phyloP scores from a whole-genome alignment of 2,888 invertebrate genomes.

The Torymus aiolomorphi region DNA sequence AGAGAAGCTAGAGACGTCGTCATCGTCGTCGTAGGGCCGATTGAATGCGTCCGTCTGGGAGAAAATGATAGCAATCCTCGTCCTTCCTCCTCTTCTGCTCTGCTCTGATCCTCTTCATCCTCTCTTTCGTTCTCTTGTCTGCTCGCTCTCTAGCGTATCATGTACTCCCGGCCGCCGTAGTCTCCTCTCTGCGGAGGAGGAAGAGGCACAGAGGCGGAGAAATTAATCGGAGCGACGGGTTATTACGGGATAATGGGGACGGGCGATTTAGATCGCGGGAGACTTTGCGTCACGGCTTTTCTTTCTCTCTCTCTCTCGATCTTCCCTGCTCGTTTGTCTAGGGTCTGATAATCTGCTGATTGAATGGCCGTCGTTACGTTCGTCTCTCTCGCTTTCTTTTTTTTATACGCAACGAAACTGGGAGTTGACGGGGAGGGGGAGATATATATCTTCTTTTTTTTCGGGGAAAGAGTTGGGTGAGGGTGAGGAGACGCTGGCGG shows the following conservation, averaged over 20 bases:
- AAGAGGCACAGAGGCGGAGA: not conserved
- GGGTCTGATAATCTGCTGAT: constrained; percentile 34
- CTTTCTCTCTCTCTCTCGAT: not conserved
- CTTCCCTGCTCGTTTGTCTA: not conserved
- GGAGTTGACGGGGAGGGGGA: too few relatives aligned
- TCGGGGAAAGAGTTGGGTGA: not conserved
- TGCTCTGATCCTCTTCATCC: not conserved
- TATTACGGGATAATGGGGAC: constrained; percentile 24
- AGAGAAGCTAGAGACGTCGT: too few relatives aligned
- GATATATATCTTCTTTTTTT: constrained; percentile 7
- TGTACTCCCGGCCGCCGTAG: constrained; percentile 63
- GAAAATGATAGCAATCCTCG: too few relatives aligned
- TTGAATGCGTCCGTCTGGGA: too few relatives aligned
- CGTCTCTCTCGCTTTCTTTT: too few relatives aligned
- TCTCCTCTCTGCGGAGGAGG: constrained; percentile 63
- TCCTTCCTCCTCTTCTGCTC: too few relatives aligned
- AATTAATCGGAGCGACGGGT: constrained; percentile 11
- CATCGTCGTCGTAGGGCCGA: too few relatives aligned
- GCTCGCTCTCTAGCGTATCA: constrained; percentile 60
- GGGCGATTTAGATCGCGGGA: constrained; percentile 27
- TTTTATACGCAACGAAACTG: too few relatives aligned
- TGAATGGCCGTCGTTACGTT: constrained; percentile 19
- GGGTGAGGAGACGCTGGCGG: too few relatives aligned
- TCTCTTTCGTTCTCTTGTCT: not conserved
- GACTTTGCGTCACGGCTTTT: not conserved